Base-by-base conservation (phyloP, 2,888 invertebrate genomes). In the Flabesymbios commensalis region DNA sequence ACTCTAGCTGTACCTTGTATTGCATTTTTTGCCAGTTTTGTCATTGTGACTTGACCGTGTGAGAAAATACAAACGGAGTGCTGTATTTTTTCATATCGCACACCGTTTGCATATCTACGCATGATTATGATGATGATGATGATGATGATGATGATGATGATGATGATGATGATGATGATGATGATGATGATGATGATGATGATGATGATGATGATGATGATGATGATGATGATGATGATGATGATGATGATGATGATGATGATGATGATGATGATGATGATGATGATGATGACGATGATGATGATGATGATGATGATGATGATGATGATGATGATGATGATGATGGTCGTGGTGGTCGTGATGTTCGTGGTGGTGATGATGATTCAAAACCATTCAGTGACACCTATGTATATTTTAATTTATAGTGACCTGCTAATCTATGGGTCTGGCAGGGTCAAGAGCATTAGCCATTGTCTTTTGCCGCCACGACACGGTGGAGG, bases 161-260 rank as follows among this genome's bases (percentile, higher is more conserved):
- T 14, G 41, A 39, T 42, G 41, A 24, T 19, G 41, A 28, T 22
- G 33, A 42, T 48, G 51, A 29, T 55, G 61, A 5, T 55, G 56
- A 5, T 33, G 55, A 47, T 24, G 28, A 55, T 2, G 60, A 56
- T 49, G 60, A 22, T 24, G 47, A 7, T 32, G 48, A 47, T 43
- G 60, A 39, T 26, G 53, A 22, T 54, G 55, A 29, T 47, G 39
- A 36, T 41, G 63, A 32, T 52, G 54, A 32, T 26, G 42, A 29
- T 57, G 58, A 22, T 53, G 62, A 19, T 19, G 49, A 24, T 24
- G 57, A 33, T 19, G 49, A 49, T 19, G 28, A 49, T 19, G 28
- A 49, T 26, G 19, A 49, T 26, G 49, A 49, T 49, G 49, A 28
- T 49, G 49, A 49, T 26, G 49, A 49, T 28, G 49, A 49, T 10